Conservation (phyloP, 2,113 vertebrate species). For the Orycteropus afer region DNA sequence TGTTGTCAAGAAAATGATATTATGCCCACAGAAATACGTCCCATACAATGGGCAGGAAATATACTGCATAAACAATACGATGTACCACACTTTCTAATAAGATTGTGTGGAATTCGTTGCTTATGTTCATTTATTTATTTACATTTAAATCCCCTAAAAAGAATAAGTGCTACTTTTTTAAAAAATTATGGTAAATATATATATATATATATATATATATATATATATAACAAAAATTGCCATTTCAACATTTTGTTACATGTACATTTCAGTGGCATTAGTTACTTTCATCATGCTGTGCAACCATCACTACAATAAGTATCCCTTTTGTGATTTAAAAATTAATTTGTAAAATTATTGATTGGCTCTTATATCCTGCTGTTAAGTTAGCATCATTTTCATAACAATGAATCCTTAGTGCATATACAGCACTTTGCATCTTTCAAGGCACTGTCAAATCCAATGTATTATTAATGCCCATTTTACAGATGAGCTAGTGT, state of each 20-base stretch:
- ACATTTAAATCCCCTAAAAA: not conserved
- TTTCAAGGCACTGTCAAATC: not conserved
- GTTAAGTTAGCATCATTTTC: not conserved
- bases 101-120: not conserved
- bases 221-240: not conserved
- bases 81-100: not conserved
- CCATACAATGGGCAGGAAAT: not conserved
- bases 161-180: not conserved
- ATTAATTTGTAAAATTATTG: not conserved
- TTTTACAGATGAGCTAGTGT: not conserved
- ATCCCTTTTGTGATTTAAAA: not conserved
- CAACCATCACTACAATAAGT: not conserved
- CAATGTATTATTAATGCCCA: not conserved
- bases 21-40: not conserved
- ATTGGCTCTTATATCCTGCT: not conserved
- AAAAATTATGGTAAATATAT: not conserved
- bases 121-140: not conserved
- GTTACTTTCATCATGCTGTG: not conserved
- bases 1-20: not conserved
- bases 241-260: not conserved
- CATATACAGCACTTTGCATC: not conserved
- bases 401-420: not conserved
- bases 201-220: too few relatives aligned
- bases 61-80: not conserved
- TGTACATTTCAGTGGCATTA: not conserved